phyloP scores from a whole-genome alignment of 2,797 vertebrate species.

The Pristis pectinata region DNA sequence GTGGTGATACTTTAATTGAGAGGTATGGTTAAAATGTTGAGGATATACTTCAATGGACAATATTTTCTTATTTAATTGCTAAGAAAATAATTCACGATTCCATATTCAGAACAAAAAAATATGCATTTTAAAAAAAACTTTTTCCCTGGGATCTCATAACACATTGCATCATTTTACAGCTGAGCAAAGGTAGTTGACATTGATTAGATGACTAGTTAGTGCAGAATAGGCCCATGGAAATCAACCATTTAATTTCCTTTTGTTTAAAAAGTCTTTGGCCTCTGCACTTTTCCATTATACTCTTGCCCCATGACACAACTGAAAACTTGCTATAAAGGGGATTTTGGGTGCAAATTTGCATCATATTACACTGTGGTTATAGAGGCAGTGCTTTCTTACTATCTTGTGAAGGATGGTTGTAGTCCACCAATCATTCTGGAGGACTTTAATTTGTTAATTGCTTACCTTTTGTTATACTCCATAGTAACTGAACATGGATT shows the following conservation, averaged over 20 bases:
- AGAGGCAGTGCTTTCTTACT: background rate
- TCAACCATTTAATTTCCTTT: background rate
- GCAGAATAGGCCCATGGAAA: background rate
- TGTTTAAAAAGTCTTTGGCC: background rate
- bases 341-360: background rate
- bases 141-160: background rate
- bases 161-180: background rate
- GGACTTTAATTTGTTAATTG: background rate
- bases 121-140: background rate
- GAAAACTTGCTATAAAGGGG: background rate
- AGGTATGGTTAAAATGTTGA: background rate
- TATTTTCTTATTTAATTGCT: background rate
- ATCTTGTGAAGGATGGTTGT: background rate
- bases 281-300: background rate
- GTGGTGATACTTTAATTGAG: background rate
- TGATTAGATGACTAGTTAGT: background rate
- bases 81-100: conserved; percentile 4
- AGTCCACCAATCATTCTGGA: background rate
- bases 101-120: background rate
- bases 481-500: too few species aligned
- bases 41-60: background rate
- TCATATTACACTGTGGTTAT: background rate
- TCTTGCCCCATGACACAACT: background rate
- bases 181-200: background rate
- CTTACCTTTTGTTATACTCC: background rate